These are phyloP conservation scores for Piaya cayana DNA, from an alignment of 2,113 vertebrate genomes.

Conservation along the genomic window DNA sequence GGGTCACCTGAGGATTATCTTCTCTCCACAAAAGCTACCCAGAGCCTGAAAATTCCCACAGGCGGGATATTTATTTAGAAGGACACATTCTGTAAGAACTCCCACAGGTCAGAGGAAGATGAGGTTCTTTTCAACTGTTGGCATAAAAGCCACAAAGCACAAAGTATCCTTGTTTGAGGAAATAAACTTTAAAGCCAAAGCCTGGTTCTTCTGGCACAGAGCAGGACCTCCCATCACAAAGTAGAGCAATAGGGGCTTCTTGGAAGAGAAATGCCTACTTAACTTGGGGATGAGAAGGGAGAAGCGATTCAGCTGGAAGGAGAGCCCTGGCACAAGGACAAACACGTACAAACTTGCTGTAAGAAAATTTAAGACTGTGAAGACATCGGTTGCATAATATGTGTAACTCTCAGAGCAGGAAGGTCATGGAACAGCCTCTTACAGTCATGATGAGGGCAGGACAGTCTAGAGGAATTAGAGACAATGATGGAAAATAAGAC, in stretches of 20 bases:
- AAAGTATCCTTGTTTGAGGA: not conserved
- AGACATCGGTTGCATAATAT: not conserved
- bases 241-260: not conserved
- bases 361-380: not conserved
- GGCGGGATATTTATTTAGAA: not conserved
- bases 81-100: not conserved
- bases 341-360: not conserved
- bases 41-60: not conserved
- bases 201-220: not conserved
- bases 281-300: not conserved
- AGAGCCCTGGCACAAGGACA: not conserved
- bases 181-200: not conserved
- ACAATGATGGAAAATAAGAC: not conserved
- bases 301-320: not conserved
- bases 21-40: not conserved
- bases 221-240: not conserved
- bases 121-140: not conserved
- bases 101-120: not conserved
- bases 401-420: not conserved
- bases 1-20: not conserved
- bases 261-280: not conserved
- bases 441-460: not conserved
- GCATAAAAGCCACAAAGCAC: not conserved
- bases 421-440: not conserved
- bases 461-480: not conserved